These are phyloP conservation scores for Echinops telfairi DNA, from an alignment of 2,113 vertebrate genomes.

Conservation along the genomic window DNA sequence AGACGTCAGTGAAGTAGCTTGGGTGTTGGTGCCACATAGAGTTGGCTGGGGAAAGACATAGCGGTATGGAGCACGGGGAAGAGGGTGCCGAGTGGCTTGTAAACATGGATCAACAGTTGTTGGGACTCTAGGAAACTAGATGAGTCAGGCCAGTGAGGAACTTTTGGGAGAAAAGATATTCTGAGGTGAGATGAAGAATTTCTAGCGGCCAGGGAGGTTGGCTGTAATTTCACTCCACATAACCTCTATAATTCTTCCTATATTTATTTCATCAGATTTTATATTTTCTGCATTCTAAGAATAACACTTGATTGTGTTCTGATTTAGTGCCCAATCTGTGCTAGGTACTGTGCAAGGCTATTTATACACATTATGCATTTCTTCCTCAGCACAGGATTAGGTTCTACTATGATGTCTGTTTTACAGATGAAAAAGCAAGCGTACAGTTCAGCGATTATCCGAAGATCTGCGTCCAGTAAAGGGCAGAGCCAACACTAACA, in stretches of 20 bases:
- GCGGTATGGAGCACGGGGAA: background rate
- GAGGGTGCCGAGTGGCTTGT: background rate
- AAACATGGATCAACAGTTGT: background rate
- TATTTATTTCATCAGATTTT: conserved; percentile 59
- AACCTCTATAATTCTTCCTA: background rate
- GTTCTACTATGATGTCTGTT: background rate
- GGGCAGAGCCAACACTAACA: background rate
- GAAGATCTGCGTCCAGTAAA: background rate
- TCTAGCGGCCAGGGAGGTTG: conserved; percentile 30
- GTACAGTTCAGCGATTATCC: background rate
- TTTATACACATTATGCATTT: background rate
- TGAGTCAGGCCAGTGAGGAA: background rate
- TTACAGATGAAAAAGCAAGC: conserved; percentile 6
- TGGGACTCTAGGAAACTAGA: background rate
- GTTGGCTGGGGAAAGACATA: too few species aligned
- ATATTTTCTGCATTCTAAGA: conserved; percentile 44
- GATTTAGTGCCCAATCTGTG: background rate
- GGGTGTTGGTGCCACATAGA: background rate
- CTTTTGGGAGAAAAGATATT: conserved; percentile 37
- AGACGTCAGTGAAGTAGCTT: background rate
- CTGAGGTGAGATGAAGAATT: conserved; percentile 20
- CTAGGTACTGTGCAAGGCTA: background rate
- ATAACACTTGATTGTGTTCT: background rate
- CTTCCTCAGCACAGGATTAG: background rate
- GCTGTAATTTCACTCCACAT: background rate